Conservation (phyloP, 2,113 vertebrate genomes). For the Phalacrocorax pelagicus region DNA sequence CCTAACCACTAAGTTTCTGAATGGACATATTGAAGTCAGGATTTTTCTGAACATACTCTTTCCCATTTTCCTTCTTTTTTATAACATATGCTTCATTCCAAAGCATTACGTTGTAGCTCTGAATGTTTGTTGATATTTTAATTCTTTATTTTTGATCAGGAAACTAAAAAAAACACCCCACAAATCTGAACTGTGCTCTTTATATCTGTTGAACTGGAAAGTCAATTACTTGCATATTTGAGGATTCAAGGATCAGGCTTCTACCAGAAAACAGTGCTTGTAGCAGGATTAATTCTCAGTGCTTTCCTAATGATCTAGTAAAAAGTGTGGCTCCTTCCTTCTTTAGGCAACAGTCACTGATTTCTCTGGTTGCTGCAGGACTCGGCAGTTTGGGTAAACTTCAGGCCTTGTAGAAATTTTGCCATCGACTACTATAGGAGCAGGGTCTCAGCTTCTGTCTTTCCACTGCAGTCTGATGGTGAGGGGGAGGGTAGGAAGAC, state of each 20-base stretch:
- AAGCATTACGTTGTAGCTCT: not conserved
- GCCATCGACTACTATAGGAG: not conserved
- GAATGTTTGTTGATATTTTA: not conserved
- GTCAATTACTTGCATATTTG: not conserved
- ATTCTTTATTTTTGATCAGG: not conserved
- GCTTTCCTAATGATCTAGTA: not conserved
- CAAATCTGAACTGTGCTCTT: not conserved
- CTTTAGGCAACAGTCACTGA: not conserved
- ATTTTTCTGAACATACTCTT: not conserved
- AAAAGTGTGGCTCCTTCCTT: not conserved
- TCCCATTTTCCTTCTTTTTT: no score
- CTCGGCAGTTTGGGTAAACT: not conserved
- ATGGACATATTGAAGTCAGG: rapidly evolving
- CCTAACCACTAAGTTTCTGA: not conserved
- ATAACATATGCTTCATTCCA: not conserved
- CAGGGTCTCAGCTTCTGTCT: not conserved
- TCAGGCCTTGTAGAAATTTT: not conserved
- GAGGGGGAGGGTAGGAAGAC: not conserved
- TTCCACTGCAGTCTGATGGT: not conserved
- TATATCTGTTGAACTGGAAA: not conserved
- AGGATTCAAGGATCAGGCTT: not conserved
- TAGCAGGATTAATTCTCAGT: not conserved
- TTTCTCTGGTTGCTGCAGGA: not conserved
- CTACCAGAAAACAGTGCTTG: not conserved
- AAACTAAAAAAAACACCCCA: rapidly evolving